A percentile compares a stretch with the other conserved stretches of the same genome.
Conservation (phyloP, 2,113 vertebrate species). For the Chloebia gouldiae region DNA sequence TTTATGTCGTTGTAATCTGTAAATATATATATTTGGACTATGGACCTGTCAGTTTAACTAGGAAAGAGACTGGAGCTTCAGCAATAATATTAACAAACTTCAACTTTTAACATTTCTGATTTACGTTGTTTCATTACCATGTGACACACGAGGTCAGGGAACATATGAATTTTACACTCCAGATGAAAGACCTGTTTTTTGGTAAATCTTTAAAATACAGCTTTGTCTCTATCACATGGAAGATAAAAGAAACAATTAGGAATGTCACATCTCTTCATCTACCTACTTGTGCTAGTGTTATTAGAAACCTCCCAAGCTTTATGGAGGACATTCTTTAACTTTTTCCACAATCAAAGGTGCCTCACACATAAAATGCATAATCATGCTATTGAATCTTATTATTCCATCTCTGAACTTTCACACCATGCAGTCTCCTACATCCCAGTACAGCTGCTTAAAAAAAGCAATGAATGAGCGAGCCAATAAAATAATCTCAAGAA, state of each 20-base stretch:
- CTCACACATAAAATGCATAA: slow-evolving; percentile 25
- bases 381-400: slow-evolving; percentile 6
- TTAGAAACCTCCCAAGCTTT: slow-evolving; percentile 48
- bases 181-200: slow-evolving; percentile 61
- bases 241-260: slow-evolving; percentile 60
- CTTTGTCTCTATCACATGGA: slow-evolving; percentile 36
- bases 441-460: slow-evolving; percentile 3
- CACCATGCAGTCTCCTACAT: not conserved
- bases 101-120: slow-evolving; percentile 66
- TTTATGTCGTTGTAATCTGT: not conserved
- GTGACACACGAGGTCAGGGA: slow-evolving; percentile 51
- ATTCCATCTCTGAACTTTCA: slow-evolving; percentile 37
- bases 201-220: slow-evolving; percentile 44
- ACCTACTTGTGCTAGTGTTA: slow-evolving; percentile 30
- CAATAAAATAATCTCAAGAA: not conserved
- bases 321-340: slow-evolving; percentile 16
- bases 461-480: slow-evolving; percentile 25
- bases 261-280: slow-evolving; percentile 62
- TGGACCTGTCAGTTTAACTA: slow-evolving; percentile 33
- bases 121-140: slow-evolving; percentile 67
- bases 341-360: slow-evolving; percentile 31
- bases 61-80: slow-evolving; percentile 48
- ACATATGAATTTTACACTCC: slow-evolving; percentile 64
- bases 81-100: slow-evolving; percentile 67
- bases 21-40: slow-evolving; percentile 59